phyloP scores from a whole-genome alignment of 2,113 vertebrate genomes.

The Calidris pugnax region DNA sequence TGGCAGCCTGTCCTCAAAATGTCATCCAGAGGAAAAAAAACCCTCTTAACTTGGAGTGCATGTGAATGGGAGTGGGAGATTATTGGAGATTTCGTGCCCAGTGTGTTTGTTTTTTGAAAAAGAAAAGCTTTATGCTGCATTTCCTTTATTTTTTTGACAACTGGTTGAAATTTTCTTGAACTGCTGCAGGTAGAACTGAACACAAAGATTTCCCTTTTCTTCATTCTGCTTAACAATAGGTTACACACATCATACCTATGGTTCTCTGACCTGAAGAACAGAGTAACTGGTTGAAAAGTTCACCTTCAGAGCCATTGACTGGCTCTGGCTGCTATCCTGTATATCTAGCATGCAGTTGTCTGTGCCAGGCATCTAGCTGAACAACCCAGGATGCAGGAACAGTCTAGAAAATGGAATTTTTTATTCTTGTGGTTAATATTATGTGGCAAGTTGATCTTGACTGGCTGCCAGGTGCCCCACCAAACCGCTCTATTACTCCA shows the following conservation, averaged over 20 bases:
- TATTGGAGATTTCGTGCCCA: not conserved
- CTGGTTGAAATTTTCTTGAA: not conserved
- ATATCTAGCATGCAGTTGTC: not conserved
- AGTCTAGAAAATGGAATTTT: not conserved
- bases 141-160: not conserved
- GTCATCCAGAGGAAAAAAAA: not conserved
- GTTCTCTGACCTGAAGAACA: not conserved
- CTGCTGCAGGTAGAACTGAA: not conserved
- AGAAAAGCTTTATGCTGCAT: not conserved
- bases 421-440: not conserved
- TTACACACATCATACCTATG: not conserved
- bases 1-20: conserved; percentile 42
- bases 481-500: rapidly evolving
- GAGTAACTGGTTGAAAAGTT: not conserved
- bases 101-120: not conserved
- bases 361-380: not conserved
- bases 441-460: not conserved
- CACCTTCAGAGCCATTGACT: not conserved
- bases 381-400: not conserved
- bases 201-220: not conserved
- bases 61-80: not conserved
- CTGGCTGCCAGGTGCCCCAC: not conserved
- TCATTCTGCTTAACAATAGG: not conserved
- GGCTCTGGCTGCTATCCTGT: not conserved
- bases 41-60: not conserved